phyloP scores from a whole-genome alignment of 1,140 invertebrate genomes.

The Drosophila pectinifera region DNA sequence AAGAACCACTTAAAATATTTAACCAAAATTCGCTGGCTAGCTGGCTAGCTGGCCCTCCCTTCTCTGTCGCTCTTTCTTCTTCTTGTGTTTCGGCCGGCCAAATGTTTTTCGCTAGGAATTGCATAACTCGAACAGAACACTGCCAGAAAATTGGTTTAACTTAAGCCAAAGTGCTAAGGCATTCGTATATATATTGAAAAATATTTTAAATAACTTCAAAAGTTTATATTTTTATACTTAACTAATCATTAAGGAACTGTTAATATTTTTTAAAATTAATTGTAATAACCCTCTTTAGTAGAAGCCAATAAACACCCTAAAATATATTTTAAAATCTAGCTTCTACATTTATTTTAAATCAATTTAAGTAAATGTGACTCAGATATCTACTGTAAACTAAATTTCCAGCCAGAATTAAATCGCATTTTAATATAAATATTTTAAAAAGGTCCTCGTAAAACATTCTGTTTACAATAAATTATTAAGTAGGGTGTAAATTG shows the following conservation, averaged over 20 bases:
- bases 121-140: constrained; percentile 63
- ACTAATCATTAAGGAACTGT: too few species aligned
- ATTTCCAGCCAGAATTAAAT: not conserved
- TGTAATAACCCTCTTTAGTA: not conserved
- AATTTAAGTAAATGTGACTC: not conserved
- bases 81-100: constrained; percentile 29
- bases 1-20: constrained; percentile 82
- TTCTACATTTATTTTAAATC: too few species aligned
- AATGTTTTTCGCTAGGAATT: constrained; percentile 51
- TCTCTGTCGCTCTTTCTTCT: constrained; percentile 17
- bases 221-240: too few species aligned
- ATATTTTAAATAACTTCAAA: not conserved
- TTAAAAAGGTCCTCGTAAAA: not conserved
- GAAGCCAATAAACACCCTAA: too few species aligned
- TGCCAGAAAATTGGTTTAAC: not conserved
- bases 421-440: not conserved
- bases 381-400: too few species aligned
- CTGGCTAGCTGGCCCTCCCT: constrained; percentile 25
- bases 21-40: constrained; percentile 55
- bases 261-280: not conserved
- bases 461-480: not conserved
- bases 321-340: too few species aligned
- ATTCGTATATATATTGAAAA: not conserved
- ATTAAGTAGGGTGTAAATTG: not conserved
- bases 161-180: not conserved